These are phyloP conservation scores for Riparia riparia DNA, from an alignment of 2,113 vertebrate genomes.

Conservation along the genomic window DNA sequence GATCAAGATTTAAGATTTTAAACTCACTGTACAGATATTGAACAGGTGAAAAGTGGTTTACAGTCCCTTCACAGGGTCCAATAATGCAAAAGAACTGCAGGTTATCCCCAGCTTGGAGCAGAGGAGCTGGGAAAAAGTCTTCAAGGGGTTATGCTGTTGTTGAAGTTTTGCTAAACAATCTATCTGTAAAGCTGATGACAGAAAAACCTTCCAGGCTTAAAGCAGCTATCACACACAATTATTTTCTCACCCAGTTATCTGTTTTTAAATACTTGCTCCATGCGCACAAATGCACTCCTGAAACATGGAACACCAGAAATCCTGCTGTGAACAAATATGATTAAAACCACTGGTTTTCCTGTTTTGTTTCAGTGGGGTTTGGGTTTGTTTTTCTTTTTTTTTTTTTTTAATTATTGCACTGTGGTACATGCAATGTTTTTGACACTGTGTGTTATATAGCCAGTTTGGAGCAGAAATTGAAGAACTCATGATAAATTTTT, in stretches of 20 bases:
- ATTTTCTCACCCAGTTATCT: not conserved
- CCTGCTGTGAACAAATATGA: not conserved
- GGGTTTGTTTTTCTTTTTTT: too few species aligned
- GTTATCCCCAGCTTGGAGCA: not conserved
- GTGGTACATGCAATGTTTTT: fast-evolving
- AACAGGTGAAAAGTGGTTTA: not conserved
- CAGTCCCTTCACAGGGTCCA: not conserved
- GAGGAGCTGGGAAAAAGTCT: not conserved
- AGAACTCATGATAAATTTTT: not conserved
- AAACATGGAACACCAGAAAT: not conserved
- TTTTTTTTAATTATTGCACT: not conserved
- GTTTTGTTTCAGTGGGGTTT: fast-evolving
- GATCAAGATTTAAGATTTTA: not conserved
- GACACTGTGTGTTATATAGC: fast-evolving
- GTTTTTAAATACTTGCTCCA: not conserved
- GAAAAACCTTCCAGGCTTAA: not conserved
- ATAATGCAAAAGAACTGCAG: not conserved
- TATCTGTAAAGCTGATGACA: not conserved
- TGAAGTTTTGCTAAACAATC: not conserved
- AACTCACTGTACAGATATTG: not conserved
- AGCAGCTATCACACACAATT: not conserved
- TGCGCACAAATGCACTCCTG: not conserved
- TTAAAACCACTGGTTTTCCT: not conserved
- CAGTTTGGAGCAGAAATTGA: not conserved
- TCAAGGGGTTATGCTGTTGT: too few species aligned